Evolutionary conservation across 2,113 vertebrate species (phyloP).

Genomic region (Gopherus flavomarginatus): DNA sequence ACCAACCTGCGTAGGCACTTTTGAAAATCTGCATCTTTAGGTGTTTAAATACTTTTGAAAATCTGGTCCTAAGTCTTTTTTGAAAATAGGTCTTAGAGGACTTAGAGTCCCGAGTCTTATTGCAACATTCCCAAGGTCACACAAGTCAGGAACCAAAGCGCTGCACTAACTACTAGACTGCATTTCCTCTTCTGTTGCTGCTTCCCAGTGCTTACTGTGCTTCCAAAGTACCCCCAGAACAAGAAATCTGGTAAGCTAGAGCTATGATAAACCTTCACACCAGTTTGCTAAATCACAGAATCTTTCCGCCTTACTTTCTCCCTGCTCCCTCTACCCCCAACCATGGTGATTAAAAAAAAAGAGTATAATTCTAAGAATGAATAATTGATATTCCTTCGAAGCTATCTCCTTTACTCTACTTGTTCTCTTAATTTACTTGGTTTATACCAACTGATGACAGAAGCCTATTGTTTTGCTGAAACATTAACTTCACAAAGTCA

Average conservation of each 20-base stretch:
- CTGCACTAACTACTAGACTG: neutral
- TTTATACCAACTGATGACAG: slow-evolving; percentile 86
- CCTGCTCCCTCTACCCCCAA: neutral
- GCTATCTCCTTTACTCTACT: slow-evolving; percentile 74
- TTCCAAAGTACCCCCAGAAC: neutral
- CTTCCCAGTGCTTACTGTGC: neutral
- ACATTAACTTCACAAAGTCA: slow-evolving; percentile 88
- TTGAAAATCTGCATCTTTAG: neutral
- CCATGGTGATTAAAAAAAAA: slow-evolving; percentile 35
- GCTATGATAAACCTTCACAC: rapidly evolving
- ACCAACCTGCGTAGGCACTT: neutral
- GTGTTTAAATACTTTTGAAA: neutral
- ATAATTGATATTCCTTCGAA: slow-evolving; percentile 75
- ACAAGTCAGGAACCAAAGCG: rapidly evolving
- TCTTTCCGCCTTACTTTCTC: neutral
- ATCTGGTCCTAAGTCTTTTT: neutral
- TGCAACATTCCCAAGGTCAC: neutral
- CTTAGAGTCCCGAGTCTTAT: neutral
- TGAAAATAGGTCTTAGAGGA: neutral
- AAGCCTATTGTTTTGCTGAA: slow-evolving; percentile 88
- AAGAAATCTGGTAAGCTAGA: rapidly evolving
- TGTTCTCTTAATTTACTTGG: slow-evolving; percentile 85
- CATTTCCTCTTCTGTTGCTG: neutral
- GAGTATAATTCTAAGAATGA: slow-evolving; percentile 68
- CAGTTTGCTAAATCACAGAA: neutral